Evolutionary conservation across 2,113 vertebrate genomes (phyloP).

Genomic region (Carassius auratus): DNA sequence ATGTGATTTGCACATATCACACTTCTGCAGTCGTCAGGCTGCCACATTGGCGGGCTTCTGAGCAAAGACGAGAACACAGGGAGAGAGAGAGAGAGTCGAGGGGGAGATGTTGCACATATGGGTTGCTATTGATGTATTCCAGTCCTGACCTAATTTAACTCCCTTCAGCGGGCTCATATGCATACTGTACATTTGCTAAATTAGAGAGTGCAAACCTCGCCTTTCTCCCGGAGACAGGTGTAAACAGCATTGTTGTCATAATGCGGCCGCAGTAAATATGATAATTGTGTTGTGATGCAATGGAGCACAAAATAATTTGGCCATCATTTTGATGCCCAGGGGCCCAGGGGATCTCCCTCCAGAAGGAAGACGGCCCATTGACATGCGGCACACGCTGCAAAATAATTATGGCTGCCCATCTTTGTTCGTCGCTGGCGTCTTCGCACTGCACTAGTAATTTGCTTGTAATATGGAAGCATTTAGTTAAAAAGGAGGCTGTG

Average conservation of each 20-base stretch:
- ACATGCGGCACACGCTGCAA: conserved; percentile 78
- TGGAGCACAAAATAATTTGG: conserved; percentile 79
- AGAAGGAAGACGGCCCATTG: conserved; percentile 76
- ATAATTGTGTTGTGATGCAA: conserved; percentile 69
- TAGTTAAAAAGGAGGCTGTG: conserved; percentile 66
- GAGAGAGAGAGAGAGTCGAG: conserved; percentile 3
- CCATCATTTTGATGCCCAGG: conserved; percentile 78
- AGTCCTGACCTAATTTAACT: conserved; percentile 83
- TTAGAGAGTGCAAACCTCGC: conserved; percentile 74
- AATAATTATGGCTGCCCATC: conserved; percentile 80
- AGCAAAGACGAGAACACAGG: conserved; percentile 67
- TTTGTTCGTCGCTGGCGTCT: conserved; percentile 77
- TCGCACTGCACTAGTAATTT: conserved; percentile 76
- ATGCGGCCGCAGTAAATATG: conserved; percentile 77
- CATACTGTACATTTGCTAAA: conserved; percentile 82
- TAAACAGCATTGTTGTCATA: conserved; percentile 79
- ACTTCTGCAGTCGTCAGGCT: conserved; percentile 79
- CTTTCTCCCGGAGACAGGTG: conserved; percentile 75
- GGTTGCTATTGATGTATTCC: conserved; percentile 82
- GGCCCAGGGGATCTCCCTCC: conserved; percentile 73
- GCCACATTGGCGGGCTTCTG: conserved; percentile 78
- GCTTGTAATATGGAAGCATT: conserved; percentile 78
- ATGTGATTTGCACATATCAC: conserved; percentile 85
- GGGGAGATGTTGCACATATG: conserved; percentile 76
- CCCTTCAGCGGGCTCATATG: conserved; percentile 80